Evolutionary conservation across 1,140 invertebrate species (phyloP), one percentile per base, ranked within the genome.

Genomic region (Schlechtendalia chinensis): DNA sequence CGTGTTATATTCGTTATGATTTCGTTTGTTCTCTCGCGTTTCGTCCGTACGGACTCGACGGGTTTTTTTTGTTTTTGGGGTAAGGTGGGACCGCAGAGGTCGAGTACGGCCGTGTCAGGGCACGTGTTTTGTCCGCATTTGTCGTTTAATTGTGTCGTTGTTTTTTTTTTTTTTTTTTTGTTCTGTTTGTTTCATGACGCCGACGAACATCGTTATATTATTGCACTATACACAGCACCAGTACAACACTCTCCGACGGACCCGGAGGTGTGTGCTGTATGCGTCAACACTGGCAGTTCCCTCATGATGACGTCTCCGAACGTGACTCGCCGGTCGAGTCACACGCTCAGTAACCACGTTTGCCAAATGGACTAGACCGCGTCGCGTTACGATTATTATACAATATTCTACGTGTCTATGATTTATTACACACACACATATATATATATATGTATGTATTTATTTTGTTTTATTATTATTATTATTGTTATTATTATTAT

Each of bases 251-350:
- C 75, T 47, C 75, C 75, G 75, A 79, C 75, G 75, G 75, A 79
- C 58, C 75, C n/a, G 75, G 75, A 79, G 56, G 56, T 79, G 75
- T 79, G 75, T 79, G 75, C 75, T 79, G 75, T 79, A 79, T 79
- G 75, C 75, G 75, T 79, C 75, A 79, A 79, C 75, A 79, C 75
- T 79, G 75, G 75, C 75, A 79, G 75, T 79, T 79, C 75, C 75
- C 75, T 79, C 75, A 79, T 79, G 75, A 79, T 79, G 75, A 79
- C 58, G n/a, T 79, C 75, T 79, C 75, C 75, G 75, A 79, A 61
- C 75, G 75, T 79, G 63, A 79, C 75, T 79, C 75, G 75, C 75
- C 75, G 75, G 22, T 47, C 75, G 75, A 79, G 75, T 79, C 75
- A 79, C 56, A 59, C 75, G 75, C 75, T 79, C 75, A 79, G 75